A percentile compares a stretch with the other conserved stretches of the same genome.
Evolutionary conservation across 2,113 vertebrate species (phyloP).

Genomic region (Cebidichthys violaceus): DNA sequence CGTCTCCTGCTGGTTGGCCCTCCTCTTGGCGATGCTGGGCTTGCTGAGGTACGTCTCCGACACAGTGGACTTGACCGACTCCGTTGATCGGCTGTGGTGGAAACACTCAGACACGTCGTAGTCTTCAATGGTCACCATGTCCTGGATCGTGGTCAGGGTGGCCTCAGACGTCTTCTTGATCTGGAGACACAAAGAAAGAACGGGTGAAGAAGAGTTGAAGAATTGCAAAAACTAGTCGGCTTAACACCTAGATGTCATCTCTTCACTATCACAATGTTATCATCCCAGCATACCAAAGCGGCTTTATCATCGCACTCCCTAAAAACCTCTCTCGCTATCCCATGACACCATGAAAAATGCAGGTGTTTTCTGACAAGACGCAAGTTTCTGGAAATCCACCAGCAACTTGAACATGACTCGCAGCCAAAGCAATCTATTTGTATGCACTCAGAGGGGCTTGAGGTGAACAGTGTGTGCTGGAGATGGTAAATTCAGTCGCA

Average conservation of each 20-base stretch:
- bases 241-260: constrained; percentile 28
- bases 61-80: constrained; percentile 96
- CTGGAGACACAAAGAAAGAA: constrained; percentile 71
- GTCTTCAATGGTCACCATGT: constrained; percentile 98
- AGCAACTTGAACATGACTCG: constrained; percentile 46
- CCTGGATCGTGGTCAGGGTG: constrained; percentile 97
- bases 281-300: not conserved
- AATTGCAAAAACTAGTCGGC: not conserved
- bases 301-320: constrained; percentile 12
- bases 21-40: constrained; percentile 96
- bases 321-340: constrained; percentile 27
- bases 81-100: constrained; percentile 97
- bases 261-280: not conserved
- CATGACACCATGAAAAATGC: constrained; percentile 32
- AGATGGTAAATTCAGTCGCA: constrained; percentile 42
- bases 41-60: constrained; percentile 98
- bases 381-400: constrained; percentile 30
- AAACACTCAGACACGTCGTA: constrained; percentile 98
- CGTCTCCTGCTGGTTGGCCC: constrained; percentile 98
- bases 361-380: constrained; percentile 45
- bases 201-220: not conserved
- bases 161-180: constrained; percentile 99
- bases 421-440: constrained; percentile 63
- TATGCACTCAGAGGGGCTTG: constrained; percentile 35
- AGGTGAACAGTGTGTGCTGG: constrained; percentile 26